phyloP scores from a whole-genome alignment of 2,888 invertebrate genomes.

The Graphium colonna region DNA sequence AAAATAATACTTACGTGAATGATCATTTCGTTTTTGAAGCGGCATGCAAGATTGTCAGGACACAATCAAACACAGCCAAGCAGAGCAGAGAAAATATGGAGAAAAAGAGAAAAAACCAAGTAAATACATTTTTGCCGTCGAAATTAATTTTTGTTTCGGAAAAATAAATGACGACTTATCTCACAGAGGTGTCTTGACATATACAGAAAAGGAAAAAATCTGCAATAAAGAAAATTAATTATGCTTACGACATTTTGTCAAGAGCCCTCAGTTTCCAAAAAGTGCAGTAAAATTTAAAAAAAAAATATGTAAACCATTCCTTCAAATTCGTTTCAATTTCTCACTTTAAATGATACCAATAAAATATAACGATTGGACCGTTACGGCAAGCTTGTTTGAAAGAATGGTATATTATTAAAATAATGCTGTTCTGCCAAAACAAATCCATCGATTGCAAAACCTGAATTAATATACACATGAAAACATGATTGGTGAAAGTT shows the following conservation, averaged over 20 bases:
- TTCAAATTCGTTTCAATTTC: constrained; percentile 44
- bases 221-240: constrained; percentile 18
- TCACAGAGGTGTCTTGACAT: constrained; percentile 73
- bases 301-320: constrained; percentile 61
- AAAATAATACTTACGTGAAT: constrained; percentile 88
- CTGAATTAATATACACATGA: constrained; percentile 25
- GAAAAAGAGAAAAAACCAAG: constrained; percentile 87
- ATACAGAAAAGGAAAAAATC: constrained; percentile 27
- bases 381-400: constrained; percentile 40
- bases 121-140: constrained; percentile 82
- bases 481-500: constrained; percentile 31
- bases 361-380: not conserved
- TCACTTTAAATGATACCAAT: constrained; percentile 3
- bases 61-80: constrained; percentile 91
- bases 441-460: constrained; percentile 41
- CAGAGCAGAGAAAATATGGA: constrained; percentile 90
- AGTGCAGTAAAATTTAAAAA: constrained; percentile 75
- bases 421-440: constrained; percentile 74
- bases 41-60: constrained; percentile 88
- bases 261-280: constrained; percentile 66
- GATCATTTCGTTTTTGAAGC: constrained; percentile 86
- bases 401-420: constrained; percentile 53
- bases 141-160: constrained; percentile 68
- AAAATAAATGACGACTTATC: constrained; percentile 76
- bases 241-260: constrained; percentile 40